Conservation (phyloP, 2,888 invertebrate species). For the Aethes cnicana region DNA sequence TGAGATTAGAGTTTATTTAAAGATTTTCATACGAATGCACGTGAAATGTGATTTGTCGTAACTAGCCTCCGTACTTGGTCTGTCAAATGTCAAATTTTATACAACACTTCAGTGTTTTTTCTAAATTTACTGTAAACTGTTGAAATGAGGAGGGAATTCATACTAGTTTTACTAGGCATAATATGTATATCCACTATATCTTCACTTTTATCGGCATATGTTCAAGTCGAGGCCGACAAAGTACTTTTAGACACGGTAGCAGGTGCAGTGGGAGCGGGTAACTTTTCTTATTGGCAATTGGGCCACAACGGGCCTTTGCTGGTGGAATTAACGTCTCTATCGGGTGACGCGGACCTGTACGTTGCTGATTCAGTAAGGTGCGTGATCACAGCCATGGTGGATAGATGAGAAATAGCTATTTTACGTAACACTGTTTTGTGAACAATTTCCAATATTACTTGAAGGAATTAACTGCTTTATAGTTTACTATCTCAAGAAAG, state of each 20-base stretch:
- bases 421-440: neutral
- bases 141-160: conserved; percentile 67
- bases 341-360: conserved; percentile 73
- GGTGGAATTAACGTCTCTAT: conserved; percentile 62
- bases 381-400: conserved; percentile 25
- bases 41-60: too few relatives aligned
- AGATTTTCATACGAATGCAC: too few relatives aligned
- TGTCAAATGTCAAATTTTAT: neutral
- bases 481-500: too few relatives aligned
- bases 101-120: neutral
- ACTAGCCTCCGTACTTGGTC: too few relatives aligned
- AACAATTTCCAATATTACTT: too few relatives aligned
- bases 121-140: conserved; percentile 9
- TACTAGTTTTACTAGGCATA: conserved; percentile 62
- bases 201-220: conserved; percentile 56
- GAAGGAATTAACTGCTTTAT: too few relatives aligned
- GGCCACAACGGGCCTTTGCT: conserved; percentile 63
- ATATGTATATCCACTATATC: conserved; percentile 64
- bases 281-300: conserved; percentile 75
- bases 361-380: conserved; percentile 67
- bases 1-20: too few relatives aligned
- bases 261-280: conserved; percentile 66
- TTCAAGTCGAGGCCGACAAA: conserved; percentile 55
- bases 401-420: neutral
- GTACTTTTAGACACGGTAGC: conserved; percentile 64